Evolutionary conservation across 2,888 invertebrate genomes (phyloP).

Genomic region (Galerucella pusilla): DNA sequence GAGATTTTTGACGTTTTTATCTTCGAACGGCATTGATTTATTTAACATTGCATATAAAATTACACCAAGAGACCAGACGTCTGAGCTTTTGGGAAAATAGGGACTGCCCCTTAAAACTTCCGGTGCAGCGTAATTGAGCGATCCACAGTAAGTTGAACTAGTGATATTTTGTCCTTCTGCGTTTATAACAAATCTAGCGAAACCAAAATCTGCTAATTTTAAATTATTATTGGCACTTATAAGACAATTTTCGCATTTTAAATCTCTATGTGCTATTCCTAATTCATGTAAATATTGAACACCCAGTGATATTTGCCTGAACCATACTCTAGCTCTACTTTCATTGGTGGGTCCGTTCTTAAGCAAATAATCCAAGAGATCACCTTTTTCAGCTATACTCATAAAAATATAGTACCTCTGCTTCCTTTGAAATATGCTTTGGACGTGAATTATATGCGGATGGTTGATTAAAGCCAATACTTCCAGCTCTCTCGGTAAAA

Average conservation of each 20-base stretch:
- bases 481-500: slow-evolving; percentile 84
- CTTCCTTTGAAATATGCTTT: slow-evolving; percentile 77
- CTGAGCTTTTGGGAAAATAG: slow-evolving; percentile 77
- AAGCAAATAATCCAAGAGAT: slow-evolving; percentile 79
- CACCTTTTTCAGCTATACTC: slow-evolving; percentile 82
- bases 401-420: slow-evolving; percentile 81
- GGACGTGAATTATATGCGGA: slow-evolving; percentile 81
- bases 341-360: slow-evolving; percentile 76
- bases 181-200: slow-evolving; percentile 70
- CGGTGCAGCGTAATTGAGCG: slow-evolving; percentile 88
- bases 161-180: slow-evolving; percentile 61
- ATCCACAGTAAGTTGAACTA: slow-evolving; percentile 87
- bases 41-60: slow-evolving; percentile 86
- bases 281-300: slow-evolving; percentile 78
- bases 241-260: slow-evolving; percentile 85
- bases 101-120: slow-evolving; percentile 82
- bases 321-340: slow-evolving; percentile 76
- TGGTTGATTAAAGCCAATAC: slow-evolving; percentile 80
- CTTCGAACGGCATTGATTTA: slow-evolving; percentile 85
- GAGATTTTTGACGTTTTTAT: slow-evolving; percentile 76
- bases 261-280: slow-evolving; percentile 81
- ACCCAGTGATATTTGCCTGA: slow-evolving; percentile 75
- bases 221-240: slow-evolving; percentile 79
- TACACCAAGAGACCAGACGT: slow-evolving; percentile 84
- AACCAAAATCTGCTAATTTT: slow-evolving; percentile 90